phyloP scores from a whole-genome alignment of 2,888 invertebrate species.

The Cancer borealis region DNA sequence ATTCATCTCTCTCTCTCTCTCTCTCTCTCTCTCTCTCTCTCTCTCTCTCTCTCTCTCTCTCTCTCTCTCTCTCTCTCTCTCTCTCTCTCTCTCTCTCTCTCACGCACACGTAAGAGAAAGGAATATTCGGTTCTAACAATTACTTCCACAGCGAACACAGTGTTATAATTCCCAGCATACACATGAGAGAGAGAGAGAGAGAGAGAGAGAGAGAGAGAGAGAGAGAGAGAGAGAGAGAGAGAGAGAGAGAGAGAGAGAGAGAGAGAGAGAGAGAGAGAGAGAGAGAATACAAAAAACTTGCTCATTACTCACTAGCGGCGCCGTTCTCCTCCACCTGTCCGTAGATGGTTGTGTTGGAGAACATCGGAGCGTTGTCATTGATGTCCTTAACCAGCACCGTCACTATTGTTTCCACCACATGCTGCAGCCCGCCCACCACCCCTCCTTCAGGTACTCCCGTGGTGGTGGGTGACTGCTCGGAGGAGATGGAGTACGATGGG shows the following conservation, averaged over 20 bases:
- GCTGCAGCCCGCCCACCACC: not conserved
- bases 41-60: no score
- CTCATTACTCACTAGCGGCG: conserved; percentile 23
- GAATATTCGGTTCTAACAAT: no score
- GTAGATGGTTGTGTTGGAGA: conserved; percentile 46
- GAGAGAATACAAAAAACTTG: not conserved
- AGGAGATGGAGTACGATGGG: not conserved
- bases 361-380: conserved; percentile 57
- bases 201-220: conserved; percentile 50
- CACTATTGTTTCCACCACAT: conserved; percentile 45
- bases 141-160: no score
- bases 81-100: no score
- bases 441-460: not conserved
- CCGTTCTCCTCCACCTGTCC: conserved; percentile 53
- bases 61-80: no score
- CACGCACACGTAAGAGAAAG: no score
- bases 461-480: not conserved
- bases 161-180: no score
- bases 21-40: no score
- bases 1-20: no score
- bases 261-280: conserved; percentile 60
- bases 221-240: conserved; percentile 57
- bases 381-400: conserved; percentile 58
- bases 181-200: conserved; percentile 49
- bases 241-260: conserved; percentile 59